phyloP scores from a whole-genome alignment of 2,888 invertebrate genomes.

The Alviniconcha strummeri region DNA sequence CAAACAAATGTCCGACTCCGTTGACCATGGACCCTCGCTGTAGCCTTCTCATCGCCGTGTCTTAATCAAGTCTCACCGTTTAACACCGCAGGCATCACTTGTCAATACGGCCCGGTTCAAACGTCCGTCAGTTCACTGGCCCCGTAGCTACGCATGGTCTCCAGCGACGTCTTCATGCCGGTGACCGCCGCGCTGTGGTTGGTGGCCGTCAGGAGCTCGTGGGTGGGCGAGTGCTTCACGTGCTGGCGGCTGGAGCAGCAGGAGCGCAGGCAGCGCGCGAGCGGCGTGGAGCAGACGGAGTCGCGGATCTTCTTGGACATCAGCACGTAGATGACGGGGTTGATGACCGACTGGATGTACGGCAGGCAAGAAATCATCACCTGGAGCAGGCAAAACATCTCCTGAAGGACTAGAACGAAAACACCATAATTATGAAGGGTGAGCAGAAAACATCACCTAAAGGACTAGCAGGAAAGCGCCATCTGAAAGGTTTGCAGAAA shows the following conservation, averaged over 20 bases:
- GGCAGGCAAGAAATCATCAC: conserved; percentile 58
- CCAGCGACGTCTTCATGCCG: conserved; percentile 38
- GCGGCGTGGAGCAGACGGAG: conserved; percentile 34
- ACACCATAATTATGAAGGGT: neutral
- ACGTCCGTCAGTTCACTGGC: conserved; percentile 38
- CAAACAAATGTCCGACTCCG: too few species aligned
- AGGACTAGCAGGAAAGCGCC: too few species aligned
- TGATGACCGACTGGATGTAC: conserved; percentile 62
- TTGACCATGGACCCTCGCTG: too few species aligned
- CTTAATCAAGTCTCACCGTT: too few species aligned
- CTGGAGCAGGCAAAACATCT: conserved; percentile 43
- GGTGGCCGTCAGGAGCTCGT: conserved; percentile 43
- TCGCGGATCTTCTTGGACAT: conserved; percentile 61
- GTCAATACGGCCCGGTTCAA: neutral
- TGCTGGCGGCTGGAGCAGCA: conserved; percentile 27
- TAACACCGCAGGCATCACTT: too few species aligned
- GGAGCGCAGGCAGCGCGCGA: conserved; percentile 33
- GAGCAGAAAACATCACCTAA: too few species aligned
- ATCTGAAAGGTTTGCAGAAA: too few species aligned
- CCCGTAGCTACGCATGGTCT: conserved; percentile 40
- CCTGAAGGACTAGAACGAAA: neutral
- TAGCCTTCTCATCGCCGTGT: too few species aligned
- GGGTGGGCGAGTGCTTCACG: conserved; percentile 36
- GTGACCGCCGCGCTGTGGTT: conserved; percentile 40
- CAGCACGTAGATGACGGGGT: conserved; percentile 62